A percentile compares a stretch with the other conserved stretches of the same genome.
Conservation (phyloP, 1,140 invertebrate species). For the Drosophila repleta region DNA sequence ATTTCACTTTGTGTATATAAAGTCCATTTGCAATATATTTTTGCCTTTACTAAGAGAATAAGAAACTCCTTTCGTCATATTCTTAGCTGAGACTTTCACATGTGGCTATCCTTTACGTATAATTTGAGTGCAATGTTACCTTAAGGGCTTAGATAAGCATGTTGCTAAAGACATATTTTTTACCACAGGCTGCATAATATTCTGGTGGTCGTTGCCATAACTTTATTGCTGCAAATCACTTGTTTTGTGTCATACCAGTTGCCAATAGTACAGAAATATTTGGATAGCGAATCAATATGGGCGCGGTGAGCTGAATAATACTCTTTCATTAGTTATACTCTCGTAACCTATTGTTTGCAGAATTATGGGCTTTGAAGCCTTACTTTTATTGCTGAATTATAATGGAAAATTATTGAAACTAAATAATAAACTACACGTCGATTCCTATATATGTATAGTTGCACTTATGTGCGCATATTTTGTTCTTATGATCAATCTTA, state of each 20-base stretch:
- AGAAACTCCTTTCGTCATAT: no score
- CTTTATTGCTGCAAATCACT: constrained; percentile 41
- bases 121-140: no score
- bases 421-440: constrained; percentile 86
- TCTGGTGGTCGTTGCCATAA: constrained; percentile 36
- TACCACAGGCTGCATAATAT: constrained; percentile 34
- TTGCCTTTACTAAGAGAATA: no score
- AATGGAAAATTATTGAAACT: constrained; percentile 73
- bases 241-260: constrained; percentile 47
- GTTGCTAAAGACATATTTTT: not conserved
- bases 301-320: constrained; percentile 85
- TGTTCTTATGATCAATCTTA: constrained; percentile 88
- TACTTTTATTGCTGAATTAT: constrained; percentile 85
- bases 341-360: not conserved
- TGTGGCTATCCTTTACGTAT: no score
- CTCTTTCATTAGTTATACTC: not conserved
- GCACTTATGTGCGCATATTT: constrained; percentile 90
- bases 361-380: constrained; percentile 74
- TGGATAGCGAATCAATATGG: constrained; percentile 87
- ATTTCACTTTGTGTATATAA: no score
- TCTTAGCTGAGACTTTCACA: no score
- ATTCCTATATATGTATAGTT: constrained; percentile 89
- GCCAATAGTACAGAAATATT: constrained; percentile 86
- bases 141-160: no score
- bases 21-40: no score